phyloP scores from a whole-genome alignment of 2,113 vertebrate genomes.

The Cynocephalus volans region DNA sequence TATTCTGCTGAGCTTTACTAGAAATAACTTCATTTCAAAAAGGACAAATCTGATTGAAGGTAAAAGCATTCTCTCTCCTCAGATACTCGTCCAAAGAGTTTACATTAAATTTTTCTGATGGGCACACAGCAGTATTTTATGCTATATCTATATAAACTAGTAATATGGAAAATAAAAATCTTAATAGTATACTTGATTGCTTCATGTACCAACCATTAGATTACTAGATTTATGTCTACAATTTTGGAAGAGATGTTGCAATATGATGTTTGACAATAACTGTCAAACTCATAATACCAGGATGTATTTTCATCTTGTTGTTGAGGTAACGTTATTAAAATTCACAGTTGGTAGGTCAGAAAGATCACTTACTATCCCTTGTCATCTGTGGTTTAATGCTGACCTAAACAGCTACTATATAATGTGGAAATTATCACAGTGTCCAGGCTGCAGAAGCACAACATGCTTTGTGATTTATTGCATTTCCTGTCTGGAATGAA shows the following conservation, averaged over 20 bases:
- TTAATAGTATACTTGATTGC: constrained; percentile 82
- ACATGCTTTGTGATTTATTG: neutral
- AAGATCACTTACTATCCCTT: constrained; percentile 37
- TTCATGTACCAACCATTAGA: constrained; percentile 80
- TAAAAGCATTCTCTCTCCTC: constrained; percentile 79
- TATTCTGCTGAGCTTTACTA: constrained; percentile 86
- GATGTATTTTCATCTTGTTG: constrained; percentile 80
- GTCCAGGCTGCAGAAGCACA: neutral
- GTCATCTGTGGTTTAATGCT: constrained; percentile 66
- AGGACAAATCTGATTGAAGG: constrained; percentile 84
- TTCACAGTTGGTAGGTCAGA: constrained; percentile 58
- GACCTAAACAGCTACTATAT: constrained; percentile 58
- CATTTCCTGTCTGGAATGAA: constrained; percentile 35
- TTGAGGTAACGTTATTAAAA: constrained; percentile 79
- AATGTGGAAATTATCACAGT: constrained; percentile 38
- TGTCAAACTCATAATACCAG: constrained; percentile 79
- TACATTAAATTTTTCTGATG: constrained; percentile 83
- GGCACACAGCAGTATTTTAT: constrained; percentile 74
- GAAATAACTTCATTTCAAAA: constrained; percentile 87
- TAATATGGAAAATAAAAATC: constrained; percentile 85
- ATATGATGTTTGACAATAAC: constrained; percentile 80
- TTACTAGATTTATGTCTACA: constrained; percentile 82
- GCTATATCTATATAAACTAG: constrained; percentile 76
- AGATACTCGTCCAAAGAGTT: constrained; percentile 81
- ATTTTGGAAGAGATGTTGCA: constrained; percentile 79